Evolutionary conservation across 1,140 invertebrate species (phyloP).

Genomic region (Aphelinus atriplicis): DNA sequence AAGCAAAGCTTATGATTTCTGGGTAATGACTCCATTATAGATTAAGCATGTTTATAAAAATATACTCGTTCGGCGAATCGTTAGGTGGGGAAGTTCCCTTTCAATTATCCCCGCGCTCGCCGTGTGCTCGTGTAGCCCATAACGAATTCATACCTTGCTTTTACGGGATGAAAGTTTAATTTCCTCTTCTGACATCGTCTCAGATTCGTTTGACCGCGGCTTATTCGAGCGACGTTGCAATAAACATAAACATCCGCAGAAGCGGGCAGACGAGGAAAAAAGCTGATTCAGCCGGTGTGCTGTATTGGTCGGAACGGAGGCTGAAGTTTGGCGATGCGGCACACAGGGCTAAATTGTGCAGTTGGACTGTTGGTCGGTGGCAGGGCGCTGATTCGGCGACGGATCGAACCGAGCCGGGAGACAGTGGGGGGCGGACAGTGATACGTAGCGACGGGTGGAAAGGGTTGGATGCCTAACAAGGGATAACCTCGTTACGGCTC

Average conservation of each 20-base stretch:
- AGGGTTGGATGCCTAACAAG: slow-evolving; percentile 66
- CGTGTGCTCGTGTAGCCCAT: too few species aligned
- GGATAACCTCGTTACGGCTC: slow-evolving; percentile 63
- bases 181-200: too few species aligned
- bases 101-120: too few species aligned
- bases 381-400: slow-evolving; percentile 29
- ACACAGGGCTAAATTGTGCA: slow-evolving; percentile 34
- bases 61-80: too few species aligned
- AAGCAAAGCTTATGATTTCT: slow-evolving; percentile 19
- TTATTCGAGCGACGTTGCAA: too few species aligned
- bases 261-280: neutral
- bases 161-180: too few species aligned
- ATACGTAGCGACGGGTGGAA: slow-evolving; percentile 29
- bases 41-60: neutral
- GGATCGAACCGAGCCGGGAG: slow-evolving; percentile 10
- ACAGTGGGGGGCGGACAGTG: neutral
- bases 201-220: too few species aligned
- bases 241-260: too few species aligned
- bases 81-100: too few species aligned
- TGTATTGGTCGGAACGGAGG: neutral
- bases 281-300: slow-evolving; percentile 19
- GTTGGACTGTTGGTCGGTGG: slow-evolving; percentile 30
- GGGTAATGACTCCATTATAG: neutral
- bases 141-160: too few species aligned
- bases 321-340: neutral